Evolutionary conservation across 1,140 invertebrate genomes (phyloP), one percentile per base, ranked within the genome.

Genomic region (Drosophila nannoptera): DNA sequence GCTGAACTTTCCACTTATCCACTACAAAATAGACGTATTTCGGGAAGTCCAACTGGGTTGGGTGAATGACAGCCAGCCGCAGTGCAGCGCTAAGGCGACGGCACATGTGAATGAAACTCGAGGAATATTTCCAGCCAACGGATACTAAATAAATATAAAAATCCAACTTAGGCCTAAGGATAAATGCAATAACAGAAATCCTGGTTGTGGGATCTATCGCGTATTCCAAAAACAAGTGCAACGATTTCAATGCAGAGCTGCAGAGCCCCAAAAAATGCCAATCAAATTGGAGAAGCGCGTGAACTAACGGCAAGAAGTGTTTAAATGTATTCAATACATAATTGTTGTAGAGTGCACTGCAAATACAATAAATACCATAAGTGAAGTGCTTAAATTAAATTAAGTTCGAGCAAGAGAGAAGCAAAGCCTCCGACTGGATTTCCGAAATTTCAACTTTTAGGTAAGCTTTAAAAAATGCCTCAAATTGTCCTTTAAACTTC

Each of bases 331-430:
- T 62, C 66, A 75, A 78, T 78, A 60, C 33, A 65, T 16, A 54
- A 38, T 63, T 55, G 53, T 48, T 63, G n/a, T 50, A 48, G 36
- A 64, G 66, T 69, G 66, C 40, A 54, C 14, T 35, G 12, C 14
- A 64, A 55, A 69, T 48, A 68, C 56, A 29, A 54, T 36, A 78
- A 4, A 55, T 14, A 46, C 12, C 38, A n/a, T 55, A 3, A 65
- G 75, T 73, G 75, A 77, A 73, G 75, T 77, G 75, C 54, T 43
- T 14, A 75, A 14, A 60, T 50, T 59, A n/a, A 48, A 31, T 36
- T 1, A 40, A 55, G 33, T 33, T 12, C 38, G 11, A 14, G 6
- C 29, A 40, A 14, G 7, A 40, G 36, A 14, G 7, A 40, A 31
- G 53, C 35, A 61, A 12, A 16, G 22, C 5, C 9, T 36, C 33